Evolutionary conservation across 1,140 invertebrate genomes (phyloP).

Genomic region (Brachionus calyciflorus): DNA sequence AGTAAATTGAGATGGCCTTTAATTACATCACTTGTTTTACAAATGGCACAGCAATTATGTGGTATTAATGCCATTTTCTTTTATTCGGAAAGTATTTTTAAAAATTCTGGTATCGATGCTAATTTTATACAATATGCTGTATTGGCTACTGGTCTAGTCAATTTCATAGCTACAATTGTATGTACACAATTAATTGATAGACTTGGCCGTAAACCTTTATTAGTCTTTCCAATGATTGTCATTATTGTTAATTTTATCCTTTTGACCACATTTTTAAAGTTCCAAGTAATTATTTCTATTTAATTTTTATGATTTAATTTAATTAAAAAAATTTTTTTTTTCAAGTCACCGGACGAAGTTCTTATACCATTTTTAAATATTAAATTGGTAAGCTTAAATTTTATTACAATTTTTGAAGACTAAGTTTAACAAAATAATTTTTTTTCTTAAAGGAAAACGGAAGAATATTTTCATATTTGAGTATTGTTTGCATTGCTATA

Average conservation of each 20-base stretch:
- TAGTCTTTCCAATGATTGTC: conserved; percentile 15
- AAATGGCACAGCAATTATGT: conserved; percentile 56
- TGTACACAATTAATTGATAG: conserved; percentile 60
- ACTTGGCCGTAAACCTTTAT: conserved; percentile 49
- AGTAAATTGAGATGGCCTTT: conserved; percentile 54
- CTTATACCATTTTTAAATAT: not conserved
- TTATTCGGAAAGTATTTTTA: conserved; percentile 73
- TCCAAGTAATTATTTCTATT: not conserved
- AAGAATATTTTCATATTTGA: conserved; percentile 81
- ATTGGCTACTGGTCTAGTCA: conserved; percentile 70
- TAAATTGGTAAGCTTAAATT: not conserved
- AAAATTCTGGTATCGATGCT: conserved; percentile 65
- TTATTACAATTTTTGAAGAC: too few relatives aligned
- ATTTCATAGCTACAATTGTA: conserved; percentile 69
- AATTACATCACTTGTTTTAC: conserved; percentile 53
- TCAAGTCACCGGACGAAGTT: not conserved
- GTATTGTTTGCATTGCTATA: conserved; percentile 71
- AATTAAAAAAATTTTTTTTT: not conserved
- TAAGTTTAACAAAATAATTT: not conserved
- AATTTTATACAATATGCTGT: conserved; percentile 68
- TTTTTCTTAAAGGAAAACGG: conserved; percentile 49
- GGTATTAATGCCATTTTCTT: conserved; percentile 70
- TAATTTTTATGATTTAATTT: too few relatives aligned
- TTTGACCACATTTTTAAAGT: conserved; percentile 12
- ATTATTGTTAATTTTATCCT: conserved; percentile 35